These are phyloP conservation scores for Drymodes brunneopygia DNA, from an alignment of 2,113 vertebrate species.

Conservation along the genomic window DNA sequence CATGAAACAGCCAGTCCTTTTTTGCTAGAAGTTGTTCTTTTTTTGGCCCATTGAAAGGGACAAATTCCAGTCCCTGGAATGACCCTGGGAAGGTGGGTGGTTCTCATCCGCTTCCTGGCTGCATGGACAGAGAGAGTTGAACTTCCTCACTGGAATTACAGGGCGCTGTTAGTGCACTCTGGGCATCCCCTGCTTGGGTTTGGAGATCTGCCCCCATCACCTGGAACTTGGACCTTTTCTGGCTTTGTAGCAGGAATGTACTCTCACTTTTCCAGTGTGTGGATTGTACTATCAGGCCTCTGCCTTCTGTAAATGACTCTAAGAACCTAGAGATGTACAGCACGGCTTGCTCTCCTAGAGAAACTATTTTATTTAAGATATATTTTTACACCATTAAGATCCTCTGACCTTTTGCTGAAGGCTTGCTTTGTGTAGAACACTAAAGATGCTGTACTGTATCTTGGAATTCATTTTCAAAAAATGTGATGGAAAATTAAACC, in stretches of 20 bases:
- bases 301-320: neutral
- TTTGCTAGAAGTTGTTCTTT: neutral
- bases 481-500: constrained; percentile 26
- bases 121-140: neutral
- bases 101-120: neutral
- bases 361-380: constrained; percentile 73
- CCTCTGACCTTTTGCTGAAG: constrained; percentile 61
- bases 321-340: constrained; percentile 32
- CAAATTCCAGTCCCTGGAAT: neutral
- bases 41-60: neutral
- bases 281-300: neutral
- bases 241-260: constrained; percentile 35
- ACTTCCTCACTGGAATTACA: neutral
- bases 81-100: neutral
- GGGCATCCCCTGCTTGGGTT: neutral
- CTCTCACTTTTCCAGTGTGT: neutral
- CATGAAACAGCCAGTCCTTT: neutral
- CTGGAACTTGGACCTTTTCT: neutral
- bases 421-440: constrained; percentile 67
- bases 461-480: constrained; percentile 52
- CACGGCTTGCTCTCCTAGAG: constrained; percentile 57
- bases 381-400: constrained; percentile 71
- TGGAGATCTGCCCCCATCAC: neutral
- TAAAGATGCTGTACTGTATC: constrained; percentile 47
- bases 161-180: neutral